These are phyloP conservation scores for Typhlichthys subterraneus DNA, from an alignment of 2,797 vertebrate species.

Conservation along the genomic window DNA sequence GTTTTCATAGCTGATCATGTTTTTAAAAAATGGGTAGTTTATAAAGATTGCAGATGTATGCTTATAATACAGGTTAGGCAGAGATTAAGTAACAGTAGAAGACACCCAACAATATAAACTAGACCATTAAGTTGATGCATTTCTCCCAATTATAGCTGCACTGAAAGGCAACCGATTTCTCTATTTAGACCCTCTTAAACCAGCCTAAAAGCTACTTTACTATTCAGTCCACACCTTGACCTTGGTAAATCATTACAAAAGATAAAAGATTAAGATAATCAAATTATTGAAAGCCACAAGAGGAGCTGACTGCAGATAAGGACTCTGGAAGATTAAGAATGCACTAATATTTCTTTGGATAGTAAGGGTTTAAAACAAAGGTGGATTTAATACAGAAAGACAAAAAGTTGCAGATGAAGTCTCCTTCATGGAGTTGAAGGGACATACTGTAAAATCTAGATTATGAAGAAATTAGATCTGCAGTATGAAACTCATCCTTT, in stretches of 20 bases:
- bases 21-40: not conserved
- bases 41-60: not conserved
- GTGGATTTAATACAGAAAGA: constrained; percentile 26
- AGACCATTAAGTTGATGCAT: not conserved
- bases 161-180: not conserved
- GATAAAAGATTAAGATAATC: constrained; percentile 53
- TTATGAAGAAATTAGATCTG: constrained; percentile 11
- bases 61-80: not conserved
- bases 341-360: constrained; percentile 8
- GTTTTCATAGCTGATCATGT: constrained; percentile 12
- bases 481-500: constrained; percentile 27
- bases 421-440: constrained; percentile 6
- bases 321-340: constrained; percentile 19
- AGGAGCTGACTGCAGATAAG: constrained; percentile 22
- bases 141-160: not conserved
- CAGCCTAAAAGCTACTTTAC: constrained; percentile 34
- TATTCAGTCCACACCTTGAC: constrained; percentile 37
- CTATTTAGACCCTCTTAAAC: constrained; percentile 7
- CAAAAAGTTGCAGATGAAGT: constrained; percentile 7
- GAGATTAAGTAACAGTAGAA: not conserved
- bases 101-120: not conserved
- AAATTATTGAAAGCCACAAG: constrained; percentile 30
- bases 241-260: constrained; percentile 40
- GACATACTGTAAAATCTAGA: constrained; percentile 14
- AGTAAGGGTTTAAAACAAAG: constrained; percentile 18